Evolutionary conservation across 1,140 invertebrate species (phyloP), one percentile per base, ranked within the genome.

Genomic region (Drosophila yakuba): DNA sequence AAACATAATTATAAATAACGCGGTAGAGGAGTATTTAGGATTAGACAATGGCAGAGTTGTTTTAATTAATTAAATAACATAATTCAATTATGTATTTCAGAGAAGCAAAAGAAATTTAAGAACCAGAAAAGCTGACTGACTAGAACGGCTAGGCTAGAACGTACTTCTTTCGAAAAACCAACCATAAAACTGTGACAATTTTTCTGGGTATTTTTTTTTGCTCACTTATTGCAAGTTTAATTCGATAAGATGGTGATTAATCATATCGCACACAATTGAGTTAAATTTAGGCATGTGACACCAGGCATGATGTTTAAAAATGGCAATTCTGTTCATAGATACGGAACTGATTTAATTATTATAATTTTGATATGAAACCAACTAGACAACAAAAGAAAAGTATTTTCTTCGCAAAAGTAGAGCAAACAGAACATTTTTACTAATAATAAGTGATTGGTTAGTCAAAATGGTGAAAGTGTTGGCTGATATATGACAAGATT

Each of bases 181-280:
- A 7, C 7, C 15, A 17, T 10, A 44, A 15, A 44, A 10, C 3
- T 10, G 4, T 8, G n/a, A 4, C 15, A 11, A 47, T 25, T 47
- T 15, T 35, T 50, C 28, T 1, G 11, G 2, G 47, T 8, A 36
- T 12, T 12, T 51, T 2, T n/a, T n/a, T 4, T 36, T 36, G 15
- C 10, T 35, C 32, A 17, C 15, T 14, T 20, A 28, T 36, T 52
- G 12, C 10, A 20, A 7, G 15, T 36, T 4, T 20, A 36, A 36
- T 36, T 36, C 32, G 50, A 52, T 52, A 52, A 52, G 50, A 36
- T 20, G 50, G 11, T 15, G 12, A 36, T 52, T 52, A 52, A 17
- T 32, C 50, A 51, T 51, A 51, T 51, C 50, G 32, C 15, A 20
- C 1, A 36, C 10, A 52, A 36, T 12, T 3, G 15, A 20, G 3